Evolutionary conservation across 2,113 vertebrate species (phyloP), one percentile per base, ranked within the genome.

Genomic region (Naja naja): DNA sequence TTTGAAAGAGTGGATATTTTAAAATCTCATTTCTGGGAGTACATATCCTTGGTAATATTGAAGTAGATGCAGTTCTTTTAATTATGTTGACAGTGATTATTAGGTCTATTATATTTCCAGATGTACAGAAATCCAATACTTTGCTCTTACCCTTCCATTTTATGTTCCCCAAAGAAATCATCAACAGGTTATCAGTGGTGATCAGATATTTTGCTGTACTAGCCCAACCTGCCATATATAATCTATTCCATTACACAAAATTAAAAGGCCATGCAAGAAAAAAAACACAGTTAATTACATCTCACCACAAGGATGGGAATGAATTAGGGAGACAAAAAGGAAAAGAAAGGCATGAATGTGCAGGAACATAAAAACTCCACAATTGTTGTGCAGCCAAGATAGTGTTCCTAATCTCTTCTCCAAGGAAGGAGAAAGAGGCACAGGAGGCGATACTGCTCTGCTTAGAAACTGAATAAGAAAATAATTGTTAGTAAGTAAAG

Each of bases 161-260:
- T 95, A 92, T 93, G 95, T 92, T 96, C 95, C 96, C 91, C 95
- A 9, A 3, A 96, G 93, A 94, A 96, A 94, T 91, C 0, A 86
- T 91, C 0, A 86, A 95, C 95, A 97, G 95, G 95, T 53, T 45
- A 94, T 95, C 94, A 94, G 94, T 92, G 64, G 89, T 7, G 94
- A 93, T 90, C 95, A 94, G 94, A 85, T 34, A 89, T 45, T 58
- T 89, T 95, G 96, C 93, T 95, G 94, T 74, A n/a, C 91, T 94
- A 95, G 95, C 96, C 95, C 95, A 89, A 91, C 95, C 96, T 95
- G 96, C 93, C 94, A 96, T 94, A 96, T 94, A 96, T 94, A 97
- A 43, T 93, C 95, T 93, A 96, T 90, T 96, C 93, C 95, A 95
- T 91, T 94, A 94, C 27, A 95, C 90, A 92, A 96, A 95, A 91